phyloP scores from a whole-genome alignment of 2,113 vertebrate genomes.

The Catagonus wagneri region DNA sequence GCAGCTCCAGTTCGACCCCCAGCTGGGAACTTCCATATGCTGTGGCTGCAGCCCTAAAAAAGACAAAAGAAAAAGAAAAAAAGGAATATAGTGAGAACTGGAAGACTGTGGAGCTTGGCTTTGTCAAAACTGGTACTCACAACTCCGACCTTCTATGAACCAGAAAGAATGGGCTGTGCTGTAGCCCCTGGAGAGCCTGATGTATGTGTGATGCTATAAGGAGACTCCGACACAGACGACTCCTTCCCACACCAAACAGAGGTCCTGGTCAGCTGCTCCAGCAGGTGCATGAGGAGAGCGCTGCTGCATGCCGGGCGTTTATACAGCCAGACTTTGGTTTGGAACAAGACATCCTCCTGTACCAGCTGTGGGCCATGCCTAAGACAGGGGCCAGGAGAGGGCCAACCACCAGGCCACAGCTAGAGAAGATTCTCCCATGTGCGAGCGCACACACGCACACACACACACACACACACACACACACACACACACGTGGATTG shows the following conservation, averaged over 20 bases:
- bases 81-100: too few species aligned
- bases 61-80: too few species aligned
- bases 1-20: too few species aligned
- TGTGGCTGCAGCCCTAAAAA: too few species aligned
- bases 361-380: too few species aligned
- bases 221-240: neutral
- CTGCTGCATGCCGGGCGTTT: rapidly evolving
- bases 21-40: too few species aligned
- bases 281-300: neutral
- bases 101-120: rapidly evolving
- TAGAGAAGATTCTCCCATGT: too few species aligned
- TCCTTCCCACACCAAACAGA: neutral
- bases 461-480: neutral
- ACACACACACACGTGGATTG: rapidly evolving
- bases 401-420: too few species aligned
- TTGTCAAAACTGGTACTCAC: neutral
- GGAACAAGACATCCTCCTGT: neutral
- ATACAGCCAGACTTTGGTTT: neutral
- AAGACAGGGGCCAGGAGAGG: too few species aligned
- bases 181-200: neutral
- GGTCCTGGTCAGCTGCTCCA: too few species aligned
- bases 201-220: rapidly evolving
- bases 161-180: too few species aligned
- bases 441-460: too few species aligned
- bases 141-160: neutral